Percentiles rank a stretch among this genome's conserved stretches.
These are phyloP conservation scores for Alaudala cheleensis DNA, from an alignment of 2,113 vertebrate species.

Conservation along the genomic window DNA sequence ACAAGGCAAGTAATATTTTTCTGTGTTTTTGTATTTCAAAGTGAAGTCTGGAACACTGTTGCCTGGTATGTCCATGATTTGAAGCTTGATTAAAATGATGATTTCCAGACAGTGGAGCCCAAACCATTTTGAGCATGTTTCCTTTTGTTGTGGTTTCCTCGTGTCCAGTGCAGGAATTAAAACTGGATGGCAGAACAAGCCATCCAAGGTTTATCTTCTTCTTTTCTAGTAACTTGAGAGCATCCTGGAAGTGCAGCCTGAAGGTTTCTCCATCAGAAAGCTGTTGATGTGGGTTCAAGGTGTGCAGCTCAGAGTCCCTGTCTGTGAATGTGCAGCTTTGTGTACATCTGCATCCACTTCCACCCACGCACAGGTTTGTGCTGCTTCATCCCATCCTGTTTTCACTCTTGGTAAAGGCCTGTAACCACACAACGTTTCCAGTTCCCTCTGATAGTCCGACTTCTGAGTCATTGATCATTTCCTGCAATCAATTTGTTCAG, in stretches of 20 bases:
- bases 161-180: neutral
- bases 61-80: neutral
- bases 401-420: neutral
- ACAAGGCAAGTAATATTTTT: neutral
- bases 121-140: neutral
- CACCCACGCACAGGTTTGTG: neutral
- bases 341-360: accelerated
- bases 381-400: neutral
- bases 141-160: neutral
- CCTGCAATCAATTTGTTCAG: neutral
- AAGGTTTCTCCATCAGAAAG: neutral
- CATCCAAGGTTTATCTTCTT: neutral
- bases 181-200: neutral
- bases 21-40: neutral
- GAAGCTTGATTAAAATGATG: neutral
- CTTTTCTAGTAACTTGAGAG: neutral
- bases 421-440: neutral
- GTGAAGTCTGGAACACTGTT: neutral
- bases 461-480: neutral
- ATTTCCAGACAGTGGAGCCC: neutral
- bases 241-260: neutral
- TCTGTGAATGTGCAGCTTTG: accelerated
- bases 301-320: accelerated
- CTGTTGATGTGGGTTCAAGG: neutral
- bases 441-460: neutral